Evolutionary conservation across 2,797 vertebrate species (phyloP), one percentile per base, ranked within the genome.

Genomic region (Enteromius afrohamiltoni): DNA sequence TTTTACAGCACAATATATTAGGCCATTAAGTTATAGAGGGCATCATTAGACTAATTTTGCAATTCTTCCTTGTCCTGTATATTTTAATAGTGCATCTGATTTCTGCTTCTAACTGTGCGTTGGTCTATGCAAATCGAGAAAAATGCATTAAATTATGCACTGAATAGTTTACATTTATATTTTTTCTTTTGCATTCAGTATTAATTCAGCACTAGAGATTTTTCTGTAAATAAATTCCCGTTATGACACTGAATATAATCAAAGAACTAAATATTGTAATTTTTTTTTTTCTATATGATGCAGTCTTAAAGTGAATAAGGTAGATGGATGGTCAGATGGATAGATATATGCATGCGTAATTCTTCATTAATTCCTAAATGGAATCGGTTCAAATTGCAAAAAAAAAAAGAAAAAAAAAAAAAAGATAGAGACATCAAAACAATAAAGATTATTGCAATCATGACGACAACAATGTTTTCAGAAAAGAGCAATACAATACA

Each of bases 251-350:
- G 2, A 73, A 73, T 73, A 19, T 49, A 19, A 67, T 40, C 42
- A 17, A 71, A 17, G 8, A 2, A 47, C 4, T 47, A 4, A 4
- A 17, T 26, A 26, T 26, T n/a, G 9, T 8, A 2, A 4, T 17
- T 49, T 6, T 1, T 9, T 1, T 9, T 49, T 11, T 73, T 5
- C 6, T 53, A 53, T 42, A 60, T 65, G 17, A 34, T 78, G 40
- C 58, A n/a, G 42, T 62, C 26, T 4, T 49, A 65, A 64, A 65
- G 26, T 9, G 40, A 11, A 62, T 70, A 13, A 40, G 58, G 19
- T 75, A 6, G n/a, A 68, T 55, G n/a, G 74, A 71, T 21, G 16
- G 37, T 74, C 74, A 49, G 85, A 88, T 80, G 87, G 88, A 55
- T 65, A 53, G 13, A 55, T 70, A 26, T 6, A 70, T 42, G 19